These are phyloP conservation scores for Sinodicranocentrus sp. DNA, from an alignment of 2,888 invertebrate species.

Conservation along the genomic window DNA sequence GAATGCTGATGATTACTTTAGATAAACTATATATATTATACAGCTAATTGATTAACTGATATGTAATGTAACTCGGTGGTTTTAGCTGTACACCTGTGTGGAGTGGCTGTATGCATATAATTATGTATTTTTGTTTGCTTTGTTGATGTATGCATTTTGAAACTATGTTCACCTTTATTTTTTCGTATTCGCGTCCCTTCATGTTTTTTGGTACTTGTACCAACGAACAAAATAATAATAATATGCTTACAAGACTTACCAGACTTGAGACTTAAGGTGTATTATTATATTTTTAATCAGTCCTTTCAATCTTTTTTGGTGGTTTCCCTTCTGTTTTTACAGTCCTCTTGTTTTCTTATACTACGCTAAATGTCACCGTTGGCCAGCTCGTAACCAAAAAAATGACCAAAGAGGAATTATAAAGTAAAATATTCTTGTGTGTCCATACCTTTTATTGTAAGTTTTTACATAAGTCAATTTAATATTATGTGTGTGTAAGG, in stretches of 20 bases:
- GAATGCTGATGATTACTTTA: neutral
- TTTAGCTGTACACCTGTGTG: too few relatives aligned
- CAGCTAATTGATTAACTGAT: too few relatives aligned
- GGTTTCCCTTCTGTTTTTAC: neutral
- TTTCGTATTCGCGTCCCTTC: neutral
- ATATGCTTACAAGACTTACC: constrained; percentile 7
- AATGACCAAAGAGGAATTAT: neutral
- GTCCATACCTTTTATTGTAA: constrained; percentile 17
- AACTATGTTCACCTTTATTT: too few relatives aligned
- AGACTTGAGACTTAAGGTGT: constrained; percentile 7
- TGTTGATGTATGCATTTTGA: too few relatives aligned
- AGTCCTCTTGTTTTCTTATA: neutral
- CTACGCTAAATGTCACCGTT: too few relatives aligned
- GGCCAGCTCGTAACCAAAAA: too few relatives aligned
- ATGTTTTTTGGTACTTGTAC: neutral
- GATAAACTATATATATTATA: neutral
- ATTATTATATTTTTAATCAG: constrained; percentile 10
- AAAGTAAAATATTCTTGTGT: constrained; percentile 8
- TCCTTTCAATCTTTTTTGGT: neutral
- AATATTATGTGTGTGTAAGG: too few relatives aligned
- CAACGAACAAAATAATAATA: neutral
- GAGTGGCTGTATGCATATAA: too few relatives aligned
- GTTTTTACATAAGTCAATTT: constrained; percentile 26
- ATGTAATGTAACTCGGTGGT: too few relatives aligned
- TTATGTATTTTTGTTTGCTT: too few relatives aligned